These are phyloP conservation scores for Scolopax rusticola DNA, from an alignment of 2,797 vertebrate species.

Conservation along the genomic window DNA sequence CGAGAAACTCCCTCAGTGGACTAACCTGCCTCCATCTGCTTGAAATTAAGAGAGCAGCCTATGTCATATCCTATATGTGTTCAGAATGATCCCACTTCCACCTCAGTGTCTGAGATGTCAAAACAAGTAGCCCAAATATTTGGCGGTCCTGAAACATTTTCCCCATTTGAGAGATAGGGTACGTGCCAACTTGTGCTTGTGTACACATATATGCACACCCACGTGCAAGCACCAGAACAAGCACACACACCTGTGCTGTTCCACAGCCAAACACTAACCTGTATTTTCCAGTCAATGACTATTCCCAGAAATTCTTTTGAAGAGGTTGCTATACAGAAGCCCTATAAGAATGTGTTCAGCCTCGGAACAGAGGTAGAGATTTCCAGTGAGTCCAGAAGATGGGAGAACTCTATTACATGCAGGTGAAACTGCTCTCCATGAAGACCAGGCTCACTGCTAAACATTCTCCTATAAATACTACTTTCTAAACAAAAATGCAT, in stretches of 20 bases:
- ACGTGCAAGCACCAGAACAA: not conserved
- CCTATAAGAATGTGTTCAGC: not conserved
- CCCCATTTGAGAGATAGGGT: not conserved
- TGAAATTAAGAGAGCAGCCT: not conserved
- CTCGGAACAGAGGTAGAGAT: not conserved
- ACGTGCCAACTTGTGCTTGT: fast-evolving
- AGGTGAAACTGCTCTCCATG: not conserved
- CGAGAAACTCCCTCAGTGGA: not conserved
- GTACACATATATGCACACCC: too few species aligned
- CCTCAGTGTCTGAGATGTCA: not conserved
- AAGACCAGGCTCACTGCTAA: not conserved
- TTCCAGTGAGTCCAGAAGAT: not conserved
- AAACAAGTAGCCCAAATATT: not conserved
- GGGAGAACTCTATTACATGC: not conserved
- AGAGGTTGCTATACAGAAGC: not conserved
- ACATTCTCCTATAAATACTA: not conserved
- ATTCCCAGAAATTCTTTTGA: not conserved
- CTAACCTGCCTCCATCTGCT: not conserved
- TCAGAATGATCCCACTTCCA: not conserved
- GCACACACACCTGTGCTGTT: not conserved
- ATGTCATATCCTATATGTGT: not conserved
- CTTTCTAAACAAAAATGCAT: not conserved
- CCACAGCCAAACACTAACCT: not conserved
- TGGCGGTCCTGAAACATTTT: not conserved
- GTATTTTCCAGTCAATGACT: not conserved